phyloP scores from a whole-genome alignment of 2,888 invertebrate genomes.

The Steinernema carpocapsae region DNA sequence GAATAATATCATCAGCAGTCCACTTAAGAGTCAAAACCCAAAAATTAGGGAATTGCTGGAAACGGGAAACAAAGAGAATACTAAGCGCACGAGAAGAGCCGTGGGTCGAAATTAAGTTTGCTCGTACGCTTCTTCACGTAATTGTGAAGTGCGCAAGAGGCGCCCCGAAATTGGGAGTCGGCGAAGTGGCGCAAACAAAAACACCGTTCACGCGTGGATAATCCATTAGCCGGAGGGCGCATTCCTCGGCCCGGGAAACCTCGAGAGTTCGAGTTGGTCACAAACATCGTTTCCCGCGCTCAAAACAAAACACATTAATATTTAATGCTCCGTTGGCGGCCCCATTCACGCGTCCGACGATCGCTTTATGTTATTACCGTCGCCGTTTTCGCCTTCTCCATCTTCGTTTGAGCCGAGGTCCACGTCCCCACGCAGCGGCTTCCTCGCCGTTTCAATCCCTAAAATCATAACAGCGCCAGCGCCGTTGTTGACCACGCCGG shows the following conservation, averaged over 20 bases:
- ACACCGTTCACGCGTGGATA: conserved; percentile 30
- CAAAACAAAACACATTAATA: conserved; percentile 33
- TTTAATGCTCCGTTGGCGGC: conserved; percentile 25
- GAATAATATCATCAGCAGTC: too few relatives aligned
- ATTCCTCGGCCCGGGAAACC: conserved; percentile 19
- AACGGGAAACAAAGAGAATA: background rate
- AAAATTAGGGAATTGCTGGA: background rate
- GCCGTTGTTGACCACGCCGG: conserved; percentile 8
- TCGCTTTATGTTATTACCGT: conserved; percentile 32
- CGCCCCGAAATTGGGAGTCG: conserved; percentile 16
- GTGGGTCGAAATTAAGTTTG: background rate
- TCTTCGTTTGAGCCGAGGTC: background rate
- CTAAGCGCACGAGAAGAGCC: background rate
- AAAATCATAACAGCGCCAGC: conserved; percentile 1
- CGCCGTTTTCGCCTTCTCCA: conserved; percentile 30
- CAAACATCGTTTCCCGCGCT: background rate
- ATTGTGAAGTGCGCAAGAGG: conserved; percentile 4
- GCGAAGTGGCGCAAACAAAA: conserved; percentile 31
- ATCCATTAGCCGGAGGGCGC: conserved; percentile 4
- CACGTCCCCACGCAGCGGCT: too few relatives aligned
- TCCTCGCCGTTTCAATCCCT: background rate
- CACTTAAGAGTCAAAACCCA: too few relatives aligned
- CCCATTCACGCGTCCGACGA: conserved; percentile 20
- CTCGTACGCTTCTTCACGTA: conserved; percentile 3
- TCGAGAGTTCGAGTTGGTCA: conserved; percentile 1